These are phyloP conservation scores for Schizaphis graminum DNA, from an alignment of 2,888 invertebrate species.

Conservation along the genomic window DNA sequence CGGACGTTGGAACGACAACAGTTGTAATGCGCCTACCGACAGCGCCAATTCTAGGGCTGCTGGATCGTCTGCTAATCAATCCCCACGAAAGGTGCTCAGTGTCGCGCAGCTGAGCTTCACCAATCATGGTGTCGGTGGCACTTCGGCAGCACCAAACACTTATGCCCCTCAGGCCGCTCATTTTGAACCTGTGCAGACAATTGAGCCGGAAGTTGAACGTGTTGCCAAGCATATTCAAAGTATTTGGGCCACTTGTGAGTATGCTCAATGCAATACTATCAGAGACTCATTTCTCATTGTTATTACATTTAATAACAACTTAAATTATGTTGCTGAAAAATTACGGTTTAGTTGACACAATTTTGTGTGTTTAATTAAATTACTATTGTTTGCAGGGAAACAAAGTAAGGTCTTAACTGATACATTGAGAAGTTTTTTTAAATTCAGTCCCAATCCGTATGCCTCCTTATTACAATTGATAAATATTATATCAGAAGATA, in stretches of 20 bases:
- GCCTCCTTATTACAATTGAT: constrained; percentile 69
- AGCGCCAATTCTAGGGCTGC: neutral
- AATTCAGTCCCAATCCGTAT: constrained; percentile 75
- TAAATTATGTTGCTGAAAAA: neutral
- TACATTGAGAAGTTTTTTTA: constrained; percentile 73
- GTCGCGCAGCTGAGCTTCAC: neutral
- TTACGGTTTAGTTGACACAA: neutral
- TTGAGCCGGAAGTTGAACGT: neutral
- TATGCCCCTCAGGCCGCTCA: neutral
- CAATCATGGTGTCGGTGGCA: neutral
- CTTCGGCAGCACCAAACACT: neutral
- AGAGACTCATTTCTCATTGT: neutral
- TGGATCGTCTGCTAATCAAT: neutral
- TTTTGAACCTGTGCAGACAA: neutral
- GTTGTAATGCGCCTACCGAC: neutral
- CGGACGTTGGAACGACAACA: neutral
- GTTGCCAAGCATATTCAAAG: constrained; percentile 42
- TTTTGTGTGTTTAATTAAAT: neutral
- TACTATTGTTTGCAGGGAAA: constrained; percentile 71
- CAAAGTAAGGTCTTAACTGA: constrained; percentile 74
- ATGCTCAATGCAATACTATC: neutral
- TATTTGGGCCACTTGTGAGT: constrained; percentile 60
- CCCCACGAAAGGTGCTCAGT: neutral
- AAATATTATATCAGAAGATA: constrained; percentile 46
- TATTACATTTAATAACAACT: neutral